Percentiles rank a stretch among this genome's conserved stretches.
Conservation (phyloP, 2,797 vertebrate species). For the Myiotriccus ornatus region DNA sequence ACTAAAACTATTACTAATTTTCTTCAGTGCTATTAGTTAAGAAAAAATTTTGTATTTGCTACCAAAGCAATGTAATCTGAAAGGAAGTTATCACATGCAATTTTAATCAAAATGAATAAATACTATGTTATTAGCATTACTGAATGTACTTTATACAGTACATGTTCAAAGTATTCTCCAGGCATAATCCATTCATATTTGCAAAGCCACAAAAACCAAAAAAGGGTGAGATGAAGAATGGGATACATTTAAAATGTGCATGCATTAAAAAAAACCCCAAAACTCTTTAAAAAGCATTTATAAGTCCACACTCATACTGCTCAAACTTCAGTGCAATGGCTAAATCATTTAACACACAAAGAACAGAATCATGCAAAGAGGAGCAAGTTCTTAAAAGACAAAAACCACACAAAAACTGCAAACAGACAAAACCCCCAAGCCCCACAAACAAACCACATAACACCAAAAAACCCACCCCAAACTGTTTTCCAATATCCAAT, state of each 20-base stretch:
- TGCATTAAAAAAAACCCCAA: too few species aligned
- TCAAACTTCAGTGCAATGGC: slow-evolving; percentile 77
- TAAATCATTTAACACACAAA: slow-evolving; percentile 71
- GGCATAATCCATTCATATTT: background rate
- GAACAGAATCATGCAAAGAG: slow-evolving; percentile 80
- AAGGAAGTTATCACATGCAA: slow-evolving; percentile 24
- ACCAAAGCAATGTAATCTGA: background rate
- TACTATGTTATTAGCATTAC: background rate
- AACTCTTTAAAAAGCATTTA: too few species aligned
- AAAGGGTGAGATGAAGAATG: too few species aligned
- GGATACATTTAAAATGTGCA: background rate
- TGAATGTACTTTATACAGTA: background rate
- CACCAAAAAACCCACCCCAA: too few species aligned
- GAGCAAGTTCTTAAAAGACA: slow-evolving; percentile 59
- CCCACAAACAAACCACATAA: too few species aligned
- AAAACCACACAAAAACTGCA: too few species aligned
- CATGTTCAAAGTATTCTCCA: background rate
- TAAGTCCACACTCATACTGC: slow-evolving; percentile 65
- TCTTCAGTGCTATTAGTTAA: background rate
- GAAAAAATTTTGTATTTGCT: background rate
- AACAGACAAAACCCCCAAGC: too few species aligned
- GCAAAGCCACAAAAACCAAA: background rate
- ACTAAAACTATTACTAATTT: background rate
- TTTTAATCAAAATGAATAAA: slow-evolving; percentile 36
- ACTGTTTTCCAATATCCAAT: too few species aligned